phyloP scores from a whole-genome alignment of 2,888 invertebrate genomes.

The Yponomeuta plumbellus region DNA sequence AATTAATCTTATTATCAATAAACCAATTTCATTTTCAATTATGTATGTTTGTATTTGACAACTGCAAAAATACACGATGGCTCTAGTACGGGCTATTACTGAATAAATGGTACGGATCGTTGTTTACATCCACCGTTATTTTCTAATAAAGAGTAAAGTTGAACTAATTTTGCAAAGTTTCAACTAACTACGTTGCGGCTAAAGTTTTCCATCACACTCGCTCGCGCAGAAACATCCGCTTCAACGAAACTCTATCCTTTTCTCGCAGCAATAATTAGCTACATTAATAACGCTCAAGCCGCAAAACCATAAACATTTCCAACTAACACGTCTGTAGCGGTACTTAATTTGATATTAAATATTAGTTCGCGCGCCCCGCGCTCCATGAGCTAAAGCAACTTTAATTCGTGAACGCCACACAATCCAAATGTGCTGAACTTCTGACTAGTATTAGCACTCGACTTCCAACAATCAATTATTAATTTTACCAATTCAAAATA shows the following conservation, averaged over 20 bases:
- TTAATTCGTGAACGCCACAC: not conserved
- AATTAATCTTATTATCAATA: too few species aligned
- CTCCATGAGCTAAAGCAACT: not conserved
- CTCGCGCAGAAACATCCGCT: not conserved
- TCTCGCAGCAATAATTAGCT: not conserved
- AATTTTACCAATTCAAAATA: too few species aligned
- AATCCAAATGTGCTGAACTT: not conserved
- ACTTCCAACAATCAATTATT: too few species aligned
- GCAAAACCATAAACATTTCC: not conserved
- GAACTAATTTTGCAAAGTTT: not conserved
- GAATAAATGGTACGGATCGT: too few species aligned
- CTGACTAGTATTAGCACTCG: too few species aligned
- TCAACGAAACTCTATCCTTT: not conserved
- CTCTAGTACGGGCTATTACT: too few species aligned
- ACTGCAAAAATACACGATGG: too few species aligned
- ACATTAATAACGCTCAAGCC: slow-evolving; percentile 1
- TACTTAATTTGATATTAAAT: not conserved
- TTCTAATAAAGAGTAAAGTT: too few species aligned
- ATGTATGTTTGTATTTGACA: too few species aligned
- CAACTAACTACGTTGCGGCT: not conserved
- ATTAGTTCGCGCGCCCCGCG: not conserved
- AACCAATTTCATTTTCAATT: too few species aligned
- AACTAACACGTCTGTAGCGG: not conserved
- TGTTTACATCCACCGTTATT: too few species aligned
- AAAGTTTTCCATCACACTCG: not conserved